A percentile compares a stretch with the other conserved stretches of the same genome.
Conservation (phyloP, 2,113 vertebrate genomes). For the Crocuta crocuta region DNA sequence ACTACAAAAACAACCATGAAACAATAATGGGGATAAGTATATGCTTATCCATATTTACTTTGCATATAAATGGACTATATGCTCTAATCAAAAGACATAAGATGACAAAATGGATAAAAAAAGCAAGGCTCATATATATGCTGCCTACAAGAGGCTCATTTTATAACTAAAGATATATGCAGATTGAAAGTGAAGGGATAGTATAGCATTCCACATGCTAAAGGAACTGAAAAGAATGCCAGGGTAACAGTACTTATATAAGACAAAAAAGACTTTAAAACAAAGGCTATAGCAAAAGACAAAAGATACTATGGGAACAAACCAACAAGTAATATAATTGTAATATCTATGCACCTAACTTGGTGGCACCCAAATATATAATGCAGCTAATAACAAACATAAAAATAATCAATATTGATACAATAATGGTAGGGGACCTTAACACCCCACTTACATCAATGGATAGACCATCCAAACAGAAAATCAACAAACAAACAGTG, state of each 20-base stretch:
- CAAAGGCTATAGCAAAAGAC: not conserved
- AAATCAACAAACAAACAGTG: not conserved
- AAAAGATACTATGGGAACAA: not conserved
- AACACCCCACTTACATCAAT: not conserved
- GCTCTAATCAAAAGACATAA: not conserved
- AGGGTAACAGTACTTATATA: not conserved
- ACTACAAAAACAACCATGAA: not conserved
- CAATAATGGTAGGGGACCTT: not conserved
- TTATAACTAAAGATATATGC: not conserved
- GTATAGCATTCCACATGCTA: not conserved
- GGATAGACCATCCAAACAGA: not conserved
- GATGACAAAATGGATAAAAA: not conserved
- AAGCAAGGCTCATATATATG: not conserved
- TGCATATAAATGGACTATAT: not conserved
- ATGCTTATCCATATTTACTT: not conserved
- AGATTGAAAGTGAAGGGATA: not conserved
- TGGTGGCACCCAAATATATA: not conserved
- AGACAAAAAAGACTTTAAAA: not conserved
- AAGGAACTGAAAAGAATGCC: not conserved
- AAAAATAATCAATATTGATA: not conserved
- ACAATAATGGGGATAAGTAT: not conserved
- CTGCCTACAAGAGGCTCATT: not conserved
- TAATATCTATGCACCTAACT: not conserved
- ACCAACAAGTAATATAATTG: not conserved
- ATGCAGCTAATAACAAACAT: not conserved